phyloP scores from a whole-genome alignment of 2,888 invertebrate species.

The Amiota mariae region DNA sequence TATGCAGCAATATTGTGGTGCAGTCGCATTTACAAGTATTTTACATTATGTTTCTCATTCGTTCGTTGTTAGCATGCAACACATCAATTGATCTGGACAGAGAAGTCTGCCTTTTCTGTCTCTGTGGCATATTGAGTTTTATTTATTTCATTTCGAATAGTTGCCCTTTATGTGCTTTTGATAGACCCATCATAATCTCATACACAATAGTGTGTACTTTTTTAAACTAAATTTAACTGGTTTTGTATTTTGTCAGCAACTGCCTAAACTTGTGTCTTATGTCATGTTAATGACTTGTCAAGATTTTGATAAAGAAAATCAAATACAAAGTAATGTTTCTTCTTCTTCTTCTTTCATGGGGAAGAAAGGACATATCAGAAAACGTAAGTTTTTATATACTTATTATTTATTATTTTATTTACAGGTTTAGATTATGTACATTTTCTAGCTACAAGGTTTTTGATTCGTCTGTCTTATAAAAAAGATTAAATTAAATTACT shows the following conservation, averaged over 20 bases:
- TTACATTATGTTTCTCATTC: slow-evolving; percentile 2
- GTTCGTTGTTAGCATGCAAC: neutral
- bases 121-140: too few species aligned
- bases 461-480: too few species aligned
- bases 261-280: slow-evolving; percentile 3
- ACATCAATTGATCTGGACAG: neutral
- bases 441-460: too few species aligned
- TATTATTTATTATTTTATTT: too few species aligned
- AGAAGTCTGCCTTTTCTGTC: too few species aligned
- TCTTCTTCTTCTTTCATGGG: too few species aligned
- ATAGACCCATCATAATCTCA: slow-evolving; percentile 21
- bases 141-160: neutral
- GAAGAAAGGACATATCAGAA: too few species aligned
- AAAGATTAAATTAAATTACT: too few species aligned
- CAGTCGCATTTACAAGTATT: slow-evolving; percentile 26
- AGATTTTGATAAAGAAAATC: too few species aligned
- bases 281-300: slow-evolving; percentile 47
- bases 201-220: neutral
- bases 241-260: neutral
- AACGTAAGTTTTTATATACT: too few species aligned
- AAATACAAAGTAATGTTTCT: too few species aligned
- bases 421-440: too few species aligned
- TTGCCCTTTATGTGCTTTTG: neutral
- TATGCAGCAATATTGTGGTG: slow-evolving; percentile 21
- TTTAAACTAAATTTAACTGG: neutral